Conservation (phyloP, 2,113 vertebrate species). For the Phodopus roborovskii region DNA sequence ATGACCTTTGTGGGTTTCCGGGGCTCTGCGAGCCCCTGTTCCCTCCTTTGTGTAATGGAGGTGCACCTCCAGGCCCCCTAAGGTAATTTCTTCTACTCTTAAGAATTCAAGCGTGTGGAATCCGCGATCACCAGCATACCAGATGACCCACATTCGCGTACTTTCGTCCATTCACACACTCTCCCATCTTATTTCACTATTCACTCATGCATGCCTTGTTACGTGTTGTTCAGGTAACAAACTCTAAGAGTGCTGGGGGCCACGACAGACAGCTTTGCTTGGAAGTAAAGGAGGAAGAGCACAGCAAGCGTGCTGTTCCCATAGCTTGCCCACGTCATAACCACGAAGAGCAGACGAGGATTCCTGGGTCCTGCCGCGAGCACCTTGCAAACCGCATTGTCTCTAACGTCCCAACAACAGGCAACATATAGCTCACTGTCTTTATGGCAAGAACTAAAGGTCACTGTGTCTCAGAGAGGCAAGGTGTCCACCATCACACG, state of each 20-base stretch:
- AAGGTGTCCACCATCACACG: not conserved
- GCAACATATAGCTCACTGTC: too few relatives aligned
- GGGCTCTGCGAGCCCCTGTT: not conserved
- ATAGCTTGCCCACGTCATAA: not conserved
- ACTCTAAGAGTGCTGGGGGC: not conserved
- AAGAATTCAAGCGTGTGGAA: too few relatives aligned
- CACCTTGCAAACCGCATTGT: not conserved
- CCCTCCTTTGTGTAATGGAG: not conserved
- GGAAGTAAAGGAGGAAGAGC: not conserved
- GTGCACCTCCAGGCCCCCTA: not conserved
- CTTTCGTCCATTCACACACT: not conserved
- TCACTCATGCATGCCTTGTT: too few relatives aligned
- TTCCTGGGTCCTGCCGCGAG: not conserved
- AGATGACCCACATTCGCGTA: not conserved
- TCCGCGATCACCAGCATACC: not conserved
- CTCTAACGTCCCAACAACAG: not conserved
- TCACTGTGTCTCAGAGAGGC: not conserved
- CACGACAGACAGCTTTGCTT: fast-evolving
- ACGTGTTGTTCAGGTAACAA: not conserved
- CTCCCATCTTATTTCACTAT: not conserved
- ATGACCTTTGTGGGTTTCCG: not conserved
- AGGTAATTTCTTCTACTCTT: not conserved
- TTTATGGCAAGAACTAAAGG: not conserved
- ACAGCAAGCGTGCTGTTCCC: not conserved
- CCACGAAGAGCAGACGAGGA: not conserved